These are phyloP conservation scores for Molossus molossus DNA, from an alignment of 2,797 vertebrate genomes.

Conservation along the genomic window DNA sequence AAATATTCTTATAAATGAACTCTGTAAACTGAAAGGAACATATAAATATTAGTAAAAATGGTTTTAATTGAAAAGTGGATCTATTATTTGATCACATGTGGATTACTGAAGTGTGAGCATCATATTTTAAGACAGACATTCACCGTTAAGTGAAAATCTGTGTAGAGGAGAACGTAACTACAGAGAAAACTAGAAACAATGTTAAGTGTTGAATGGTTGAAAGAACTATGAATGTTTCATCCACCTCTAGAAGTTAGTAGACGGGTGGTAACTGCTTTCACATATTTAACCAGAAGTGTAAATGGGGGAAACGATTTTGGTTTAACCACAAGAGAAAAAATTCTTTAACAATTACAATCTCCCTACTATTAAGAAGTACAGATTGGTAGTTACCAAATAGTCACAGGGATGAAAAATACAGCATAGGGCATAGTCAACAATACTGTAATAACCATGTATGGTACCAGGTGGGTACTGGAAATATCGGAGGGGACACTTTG, in stretches of 20 bases:
- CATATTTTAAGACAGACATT: slow-evolving; percentile 17
- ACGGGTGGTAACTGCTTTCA: slow-evolving; percentile 4
- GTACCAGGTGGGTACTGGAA: background rate
- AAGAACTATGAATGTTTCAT: background rate
- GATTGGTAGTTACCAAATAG: background rate
- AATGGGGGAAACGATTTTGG: slow-evolving; percentile 50
- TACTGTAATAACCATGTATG: background rate
- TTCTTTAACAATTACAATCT: background rate
- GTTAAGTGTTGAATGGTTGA: background rate
- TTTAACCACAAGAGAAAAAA: slow-evolving; percentile 36
- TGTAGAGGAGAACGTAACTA: background rate
- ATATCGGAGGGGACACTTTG: background rate
- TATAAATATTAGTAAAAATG: slow-evolving; percentile 27
- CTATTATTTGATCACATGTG: background rate
- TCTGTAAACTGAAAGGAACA: slow-evolving; percentile 52
- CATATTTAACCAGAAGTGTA: slow-evolving; percentile 32
- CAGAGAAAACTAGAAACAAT: background rate
- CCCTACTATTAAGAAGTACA: background rate
- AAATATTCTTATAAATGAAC: slow-evolving; percentile 24
- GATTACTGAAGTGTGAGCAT: background rate
- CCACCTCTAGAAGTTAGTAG: slow-evolving; percentile 8
- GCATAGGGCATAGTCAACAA: background rate
- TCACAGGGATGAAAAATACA: background rate
- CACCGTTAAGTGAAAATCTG: background rate
- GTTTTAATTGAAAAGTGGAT: slow-evolving; percentile 43